These are phyloP conservation scores for Semicossyphus pulcher DNA, from an alignment of 2,113 vertebrate species.

Conservation along the genomic window DNA sequence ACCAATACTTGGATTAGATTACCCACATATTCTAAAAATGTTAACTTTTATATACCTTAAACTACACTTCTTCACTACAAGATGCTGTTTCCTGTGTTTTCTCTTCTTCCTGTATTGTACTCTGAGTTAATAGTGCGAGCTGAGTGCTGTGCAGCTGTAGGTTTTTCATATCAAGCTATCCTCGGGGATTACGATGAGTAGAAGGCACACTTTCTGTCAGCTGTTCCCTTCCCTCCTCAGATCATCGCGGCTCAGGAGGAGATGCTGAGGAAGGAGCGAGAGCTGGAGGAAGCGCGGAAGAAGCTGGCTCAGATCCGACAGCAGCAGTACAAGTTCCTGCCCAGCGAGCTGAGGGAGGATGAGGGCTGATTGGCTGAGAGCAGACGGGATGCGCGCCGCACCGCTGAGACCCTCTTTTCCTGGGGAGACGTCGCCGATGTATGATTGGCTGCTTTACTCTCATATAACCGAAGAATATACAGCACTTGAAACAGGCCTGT, in stretches of 20 bases:
- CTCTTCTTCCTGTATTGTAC: neutral
- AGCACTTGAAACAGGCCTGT: constrained; percentile 79
- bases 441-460: constrained; percentile 60
- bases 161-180: constrained; percentile 10
- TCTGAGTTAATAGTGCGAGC: neutral
- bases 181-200: constrained; percentile 4
- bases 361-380: constrained; percentile 83
- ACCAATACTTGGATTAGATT: too few species aligned
- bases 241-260: constrained; percentile 99
- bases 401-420: constrained; percentile 45
- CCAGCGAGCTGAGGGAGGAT: constrained; percentile 95
- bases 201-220: constrained; percentile 31
- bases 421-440: constrained; percentile 30
- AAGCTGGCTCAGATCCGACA: constrained; percentile 98
- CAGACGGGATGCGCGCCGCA: neutral
- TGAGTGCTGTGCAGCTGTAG: neutral
- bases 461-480: constrained; percentile 61
- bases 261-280: constrained; percentile 98
- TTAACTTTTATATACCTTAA: too few species aligned
- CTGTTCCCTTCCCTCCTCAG: constrained; percentile 74
- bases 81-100: neutral
- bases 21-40: too few species aligned
- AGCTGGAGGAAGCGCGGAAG: constrained; percentile 97
- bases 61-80: neutral
- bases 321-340: constrained; percentile 99